Percentiles rank a stretch among this genome's conserved stretches.
Evolutionary conservation across 1,140 invertebrate genomes (phyloP).

Genomic region (Zeugodacus cucurbitae): DNA sequence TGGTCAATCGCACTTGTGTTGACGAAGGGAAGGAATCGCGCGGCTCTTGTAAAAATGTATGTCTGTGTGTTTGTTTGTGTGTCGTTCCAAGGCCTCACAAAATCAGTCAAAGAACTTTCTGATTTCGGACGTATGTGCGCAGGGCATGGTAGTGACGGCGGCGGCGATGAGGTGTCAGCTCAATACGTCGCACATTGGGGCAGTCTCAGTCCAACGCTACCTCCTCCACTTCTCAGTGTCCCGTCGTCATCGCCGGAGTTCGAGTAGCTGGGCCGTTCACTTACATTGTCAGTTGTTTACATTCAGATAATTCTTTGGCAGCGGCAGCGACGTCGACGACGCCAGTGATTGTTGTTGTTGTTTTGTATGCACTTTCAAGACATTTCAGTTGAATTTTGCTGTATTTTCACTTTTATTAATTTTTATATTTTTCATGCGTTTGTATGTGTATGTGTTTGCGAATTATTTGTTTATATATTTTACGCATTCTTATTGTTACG

Average conservation of each 20-base stretch:
- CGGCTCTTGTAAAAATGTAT: too few relatives aligned
- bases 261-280: background rate
- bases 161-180: background rate
- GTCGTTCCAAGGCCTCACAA: constrained; percentile 24
- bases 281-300: constrained; percentile 20
- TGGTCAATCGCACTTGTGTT: background rate
- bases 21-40: too few relatives aligned
- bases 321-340: background rate
- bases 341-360: background rate
- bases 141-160: background rate
- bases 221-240: background rate
- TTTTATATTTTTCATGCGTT: background rate
- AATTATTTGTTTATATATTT: constrained; percentile 27
- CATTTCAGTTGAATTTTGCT: background rate
- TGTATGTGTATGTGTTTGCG: background rate
- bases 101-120: constrained; percentile 41
- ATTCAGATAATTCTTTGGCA: constrained; percentile 27
- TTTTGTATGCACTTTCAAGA: background rate
- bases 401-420: constrained; percentile 36
- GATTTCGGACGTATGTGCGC: background rate
- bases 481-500: background rate
- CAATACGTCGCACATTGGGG: constrained; percentile 1
- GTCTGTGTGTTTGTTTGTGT: background rate
- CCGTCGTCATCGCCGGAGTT: background rate
- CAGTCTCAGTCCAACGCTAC: background rate